These are phyloP conservation scores for Drosophila meridiana DNA, from an alignment of 2,888 invertebrate genomes.

Conservation along the genomic window DNA sequence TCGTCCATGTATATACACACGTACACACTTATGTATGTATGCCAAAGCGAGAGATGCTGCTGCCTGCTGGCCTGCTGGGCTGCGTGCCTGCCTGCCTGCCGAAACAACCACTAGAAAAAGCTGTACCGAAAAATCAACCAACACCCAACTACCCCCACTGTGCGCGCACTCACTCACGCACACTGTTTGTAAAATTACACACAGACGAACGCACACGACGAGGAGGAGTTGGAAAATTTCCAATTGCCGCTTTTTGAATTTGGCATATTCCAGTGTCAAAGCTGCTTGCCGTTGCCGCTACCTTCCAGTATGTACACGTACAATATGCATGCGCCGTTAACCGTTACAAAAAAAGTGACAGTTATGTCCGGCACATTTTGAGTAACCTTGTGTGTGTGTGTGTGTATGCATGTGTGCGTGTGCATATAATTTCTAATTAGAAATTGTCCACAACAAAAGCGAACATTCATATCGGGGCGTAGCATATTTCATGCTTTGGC, in stretches of 20 bases:
- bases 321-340: constrained; percentile 50
- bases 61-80: not conserved
- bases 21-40: constrained; percentile 55
- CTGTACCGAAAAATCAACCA: constrained; percentile 73
- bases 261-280: constrained; percentile 69
- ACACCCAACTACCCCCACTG: constrained; percentile 75
- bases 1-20: not conserved
- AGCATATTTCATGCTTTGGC: constrained; percentile 73
- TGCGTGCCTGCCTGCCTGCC: constrained; percentile 4
- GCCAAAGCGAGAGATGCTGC: constrained; percentile 52
- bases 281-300: constrained; percentile 6
- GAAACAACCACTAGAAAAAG: constrained; percentile 69
- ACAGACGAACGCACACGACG: constrained; percentile 52
- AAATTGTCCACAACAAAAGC: constrained; percentile 72
- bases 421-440: constrained; percentile 72
- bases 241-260: constrained; percentile 76
- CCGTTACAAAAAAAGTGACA: constrained; percentile 70
- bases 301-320: constrained; percentile 63
- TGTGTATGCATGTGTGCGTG: constrained; percentile 17
- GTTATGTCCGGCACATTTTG: constrained; percentile 66
- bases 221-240: constrained; percentile 50
- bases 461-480: constrained; percentile 42
- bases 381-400: not conserved
- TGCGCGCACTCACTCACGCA: constrained; percentile 29
- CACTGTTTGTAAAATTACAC: constrained; percentile 43